Conservation (phyloP, 2,113 vertebrate genomes). For the Colaptes auratus region DNA sequence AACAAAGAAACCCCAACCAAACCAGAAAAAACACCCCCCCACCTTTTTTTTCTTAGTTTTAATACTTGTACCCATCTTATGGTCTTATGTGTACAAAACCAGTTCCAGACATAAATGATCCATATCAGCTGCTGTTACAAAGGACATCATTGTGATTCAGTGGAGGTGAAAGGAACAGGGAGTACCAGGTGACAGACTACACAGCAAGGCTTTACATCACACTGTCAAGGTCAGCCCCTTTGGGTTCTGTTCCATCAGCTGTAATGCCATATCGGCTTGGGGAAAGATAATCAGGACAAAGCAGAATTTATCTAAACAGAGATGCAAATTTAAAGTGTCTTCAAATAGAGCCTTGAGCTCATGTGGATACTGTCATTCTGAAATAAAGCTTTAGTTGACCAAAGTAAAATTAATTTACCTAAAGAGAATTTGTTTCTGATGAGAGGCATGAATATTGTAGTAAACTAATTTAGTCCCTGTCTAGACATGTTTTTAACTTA, state of each 20-base stretch:
- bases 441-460: not conserved
- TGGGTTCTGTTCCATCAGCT: not conserved
- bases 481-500: not conserved
- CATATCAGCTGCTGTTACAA: not conserved
- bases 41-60: not conserved
- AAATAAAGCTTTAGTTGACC: not conserved
- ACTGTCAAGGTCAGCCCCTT: slow-evolving; percentile 3
- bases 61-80: not conserved
- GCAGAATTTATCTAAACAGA: not conserved
- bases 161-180: slow-evolving; percentile 7
- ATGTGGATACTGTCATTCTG: not conserved
- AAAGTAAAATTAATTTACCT: not conserved
- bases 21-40: not conserved
- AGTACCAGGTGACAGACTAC: not conserved
- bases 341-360: not conserved
- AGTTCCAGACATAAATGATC: not conserved
- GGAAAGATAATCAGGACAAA: slow-evolving; percentile 10
- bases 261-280: not conserved
- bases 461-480: not conserved
- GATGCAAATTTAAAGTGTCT: not conserved
- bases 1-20: not conserved
- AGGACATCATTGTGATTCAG: slow-evolving; percentile 9
- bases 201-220: slow-evolving; percentile 13
- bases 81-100: not conserved
- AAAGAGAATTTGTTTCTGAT: not conserved